Base-by-base conservation (phyloP, 2,888 invertebrate genomes). In the Drosophila prolongata region DNA sequence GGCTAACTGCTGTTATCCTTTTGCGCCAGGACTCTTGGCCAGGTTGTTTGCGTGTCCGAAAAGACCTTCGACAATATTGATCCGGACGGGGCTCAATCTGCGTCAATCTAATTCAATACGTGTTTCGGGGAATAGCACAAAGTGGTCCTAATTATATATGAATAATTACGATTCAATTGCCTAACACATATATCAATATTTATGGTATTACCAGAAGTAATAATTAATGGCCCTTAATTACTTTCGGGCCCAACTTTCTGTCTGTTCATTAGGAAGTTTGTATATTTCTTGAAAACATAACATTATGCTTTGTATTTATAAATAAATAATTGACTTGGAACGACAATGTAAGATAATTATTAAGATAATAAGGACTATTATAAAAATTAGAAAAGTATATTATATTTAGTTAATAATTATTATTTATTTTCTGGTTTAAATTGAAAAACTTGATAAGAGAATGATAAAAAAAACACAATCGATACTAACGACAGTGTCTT, bases 51-150 rank as follows among this genome's bases (percentile, higher is more conserved):
- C 85, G 77, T 81, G 85, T 76, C 69, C 65, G 70, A 78, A 52
- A 47, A 58, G 56, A 64, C 87, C 76, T 65, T 55, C 43, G 66
- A 69, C 53, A 43, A 62, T 84, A 81, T 87, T 82, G 81, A 87
- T 56, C 85, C 79, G 68, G 61, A 58, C 70, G 53, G 53, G 57
- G 16, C 62, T 55, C 69, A 66, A 69, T 66, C 78, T 71, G 66
- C 76, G 69, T 69, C 69, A 66, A 66, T 66, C 66, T 65, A 64
- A 49, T 67, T 55, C 37, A 67, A 68, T 56, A 50, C 27, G 38
- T 53, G 14, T 43, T 50, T n/a, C 61, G 30, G 46, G 47, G 34
- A 16, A 46, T 11, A 14, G n/a, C 35, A 38, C n/a, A 19, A 6
- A 2, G 40, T 2, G 14, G 10, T n/a, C 35, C 16, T 64, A 42